Base-by-base conservation (phyloP, 2,888 invertebrate species). In the Thymelicus lineola region DNA sequence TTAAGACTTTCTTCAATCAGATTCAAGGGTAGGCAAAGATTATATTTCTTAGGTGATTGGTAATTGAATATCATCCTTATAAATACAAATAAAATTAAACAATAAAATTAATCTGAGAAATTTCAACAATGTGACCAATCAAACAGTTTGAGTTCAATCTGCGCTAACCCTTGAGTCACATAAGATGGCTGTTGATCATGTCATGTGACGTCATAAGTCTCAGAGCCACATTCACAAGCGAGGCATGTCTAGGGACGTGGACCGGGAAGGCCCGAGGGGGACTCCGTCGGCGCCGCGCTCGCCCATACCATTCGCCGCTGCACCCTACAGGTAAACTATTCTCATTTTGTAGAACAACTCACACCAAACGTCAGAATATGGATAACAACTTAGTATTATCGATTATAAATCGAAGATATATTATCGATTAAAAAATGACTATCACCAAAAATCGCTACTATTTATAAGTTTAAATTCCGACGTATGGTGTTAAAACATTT, bases 271-370 rank as follows among this genome's bases (percentile, higher is more conserved):
- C 66, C 85, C 86, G 48, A 79, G 86, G 14, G 83, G 84, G 38
- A 83, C 88, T 15, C 83, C 89, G 61, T 77, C 86, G 71, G 89
- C 93, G 73, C 93, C 93, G 68, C 88, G 91, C 48, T 91, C 93
- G 58, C 93, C 93, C 65, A 81, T 90, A 63, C 84, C 85, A 62
- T 83, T 86, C 77, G 81, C 85, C 65, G 82, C 81, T 72, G 85
- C 88, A 68, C 81, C 93, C 68, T 95, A 93, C 89, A 95, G 94
- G 94, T 94, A 89, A 75, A 72, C 64, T 71, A 75, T 58, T 65
- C 59, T 20, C 68, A 68, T 63, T 58, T 48, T 61, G 45, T 58
- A 4, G 0, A 35, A 36, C 38, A 14, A 38, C 10, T 9, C 14
- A 50, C 5, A 17, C 20, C 9, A 38, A 63, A 53, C 63, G 50